phyloP scores from a whole-genome alignment of 1,140 invertebrate genomes.

The Choristoneura fumiferana region DNA sequence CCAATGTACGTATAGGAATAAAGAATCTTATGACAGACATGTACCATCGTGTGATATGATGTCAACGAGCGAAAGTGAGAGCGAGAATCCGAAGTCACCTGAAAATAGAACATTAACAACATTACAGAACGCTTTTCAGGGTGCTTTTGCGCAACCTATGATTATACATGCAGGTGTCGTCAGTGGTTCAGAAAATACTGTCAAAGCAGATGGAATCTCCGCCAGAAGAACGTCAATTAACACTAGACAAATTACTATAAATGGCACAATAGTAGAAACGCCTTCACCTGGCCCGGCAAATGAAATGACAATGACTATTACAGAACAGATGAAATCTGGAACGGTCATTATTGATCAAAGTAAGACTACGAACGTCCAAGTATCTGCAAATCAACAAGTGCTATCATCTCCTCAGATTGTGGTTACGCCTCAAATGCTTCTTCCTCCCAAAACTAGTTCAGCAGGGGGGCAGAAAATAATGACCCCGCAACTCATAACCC shows the following conservation, averaged over 20 bases:
- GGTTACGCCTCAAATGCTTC: constrained; percentile 71
- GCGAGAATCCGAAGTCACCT: constrained; percentile 77
- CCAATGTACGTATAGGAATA: constrained; percentile 92
- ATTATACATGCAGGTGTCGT: constrained; percentile 72
- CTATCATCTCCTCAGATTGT: constrained; percentile 74
- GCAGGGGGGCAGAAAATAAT: constrained; percentile 64
- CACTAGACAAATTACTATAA: constrained; percentile 76
- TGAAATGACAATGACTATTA: constrained; percentile 75
- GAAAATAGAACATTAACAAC: constrained; percentile 75
- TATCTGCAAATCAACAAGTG: constrained; percentile 67
- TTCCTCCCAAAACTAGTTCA: constrained; percentile 69
- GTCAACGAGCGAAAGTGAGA: constrained; percentile 88
- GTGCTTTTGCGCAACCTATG: constrained; percentile 72
- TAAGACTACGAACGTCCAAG: constrained; percentile 68
- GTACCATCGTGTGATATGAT: constrained; percentile 87
- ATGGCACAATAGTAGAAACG: constrained; percentile 76
- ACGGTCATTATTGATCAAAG: constrained; percentile 71
- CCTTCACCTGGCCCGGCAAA: constrained; percentile 72
- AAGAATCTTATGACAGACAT: constrained; percentile 91
- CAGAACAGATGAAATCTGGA: constrained; percentile 73
- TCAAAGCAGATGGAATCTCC: constrained; percentile 70
- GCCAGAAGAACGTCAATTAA: constrained; percentile 74
- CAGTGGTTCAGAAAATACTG: constrained; percentile 64
- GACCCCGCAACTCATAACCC: constrained; percentile 68
- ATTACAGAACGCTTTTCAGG: constrained; percentile 74